These are phyloP conservation scores for Calliphora vomitoria DNA, from an alignment of 2,888 invertebrate genomes.

Conservation along the genomic window DNA sequence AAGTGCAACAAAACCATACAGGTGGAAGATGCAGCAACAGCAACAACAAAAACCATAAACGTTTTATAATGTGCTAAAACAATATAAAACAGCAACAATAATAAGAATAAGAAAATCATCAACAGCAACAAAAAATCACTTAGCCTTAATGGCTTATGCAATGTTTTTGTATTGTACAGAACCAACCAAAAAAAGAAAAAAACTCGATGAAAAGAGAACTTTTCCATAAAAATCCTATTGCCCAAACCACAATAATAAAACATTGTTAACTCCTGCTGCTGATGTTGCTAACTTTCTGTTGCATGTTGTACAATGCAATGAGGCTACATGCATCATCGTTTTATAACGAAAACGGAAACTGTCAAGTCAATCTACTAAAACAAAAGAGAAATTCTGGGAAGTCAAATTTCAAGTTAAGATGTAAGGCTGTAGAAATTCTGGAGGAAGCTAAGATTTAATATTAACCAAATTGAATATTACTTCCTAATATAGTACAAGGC, in stretches of 20 bases:
- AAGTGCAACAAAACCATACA: slow-evolving; percentile 58
- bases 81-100: slow-evolving; percentile 63
- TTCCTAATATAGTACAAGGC: too few relatives aligned
- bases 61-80: slow-evolving; percentile 70
- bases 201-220: slow-evolving; percentile 20
- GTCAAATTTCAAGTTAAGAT: background rate
- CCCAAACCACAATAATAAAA: slow-evolving; percentile 66
- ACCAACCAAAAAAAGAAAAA: background rate
- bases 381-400: slow-evolving; percentile 54
- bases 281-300: slow-evolving; percentile 52
- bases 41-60: slow-evolving; percentile 51
- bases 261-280: slow-evolving; percentile 65
- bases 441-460: too few relatives aligned
- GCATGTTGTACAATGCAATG: slow-evolving; percentile 62
- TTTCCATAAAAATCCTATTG: slow-evolving; percentile 56
- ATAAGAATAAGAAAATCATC: slow-evolving; percentile 65
- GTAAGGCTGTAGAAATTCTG: too few relatives aligned
- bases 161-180: slow-evolving; percentile 34
- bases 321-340: slow-evolving; percentile 57
- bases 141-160: slow-evolving; percentile 83
- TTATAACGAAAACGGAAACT: slow-evolving; percentile 57
- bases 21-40: slow-evolving; percentile 56
- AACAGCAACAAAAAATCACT: slow-evolving; percentile 79
- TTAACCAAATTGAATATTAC: too few relatives aligned
- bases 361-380: slow-evolving; percentile 65